phyloP scores from a whole-genome alignment of 2,113 vertebrate genomes.

The Phylloscopus whistleri region DNA sequence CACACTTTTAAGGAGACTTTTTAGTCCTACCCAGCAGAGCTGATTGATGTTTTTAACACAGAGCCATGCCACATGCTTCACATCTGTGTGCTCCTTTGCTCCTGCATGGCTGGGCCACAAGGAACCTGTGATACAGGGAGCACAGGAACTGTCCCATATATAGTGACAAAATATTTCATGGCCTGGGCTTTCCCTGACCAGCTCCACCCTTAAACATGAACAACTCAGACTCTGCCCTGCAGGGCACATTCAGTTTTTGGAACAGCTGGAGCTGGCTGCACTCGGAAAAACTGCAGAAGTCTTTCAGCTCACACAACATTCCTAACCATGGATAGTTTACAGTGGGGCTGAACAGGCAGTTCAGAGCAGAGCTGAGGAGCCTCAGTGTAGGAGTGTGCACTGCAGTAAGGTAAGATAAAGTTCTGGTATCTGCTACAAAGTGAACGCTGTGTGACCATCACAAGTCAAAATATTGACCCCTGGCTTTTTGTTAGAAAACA shows the following conservation, averaged over 20 bases:
- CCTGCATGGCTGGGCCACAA: background rate
- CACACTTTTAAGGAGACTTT: background rate
- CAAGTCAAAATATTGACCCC: background rate
- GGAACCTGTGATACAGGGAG: background rate
- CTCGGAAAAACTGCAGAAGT: background rate
- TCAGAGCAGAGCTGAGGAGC: background rate
- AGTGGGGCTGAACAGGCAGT: background rate
- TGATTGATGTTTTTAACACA: background rate
- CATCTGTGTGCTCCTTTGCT: background rate
- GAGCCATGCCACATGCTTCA: background rate
- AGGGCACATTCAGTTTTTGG: rapidly evolving
- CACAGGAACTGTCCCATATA: background rate
- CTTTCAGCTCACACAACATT: background rate
- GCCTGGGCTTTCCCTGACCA: background rate
- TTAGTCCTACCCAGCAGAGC: background rate
- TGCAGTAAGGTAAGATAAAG: background rate
- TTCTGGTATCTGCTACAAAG: background rate
- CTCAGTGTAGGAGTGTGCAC: background rate
- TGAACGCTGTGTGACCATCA: background rate
- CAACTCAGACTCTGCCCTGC: background rate
- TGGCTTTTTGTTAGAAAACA: background rate
- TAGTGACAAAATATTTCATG: background rate
- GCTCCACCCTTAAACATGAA: background rate
- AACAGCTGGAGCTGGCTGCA: background rate
- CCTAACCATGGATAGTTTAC: background rate